Base-by-base conservation (phyloP, 2,797 vertebrate genomes). In the Eulemur coronatus region DNA sequence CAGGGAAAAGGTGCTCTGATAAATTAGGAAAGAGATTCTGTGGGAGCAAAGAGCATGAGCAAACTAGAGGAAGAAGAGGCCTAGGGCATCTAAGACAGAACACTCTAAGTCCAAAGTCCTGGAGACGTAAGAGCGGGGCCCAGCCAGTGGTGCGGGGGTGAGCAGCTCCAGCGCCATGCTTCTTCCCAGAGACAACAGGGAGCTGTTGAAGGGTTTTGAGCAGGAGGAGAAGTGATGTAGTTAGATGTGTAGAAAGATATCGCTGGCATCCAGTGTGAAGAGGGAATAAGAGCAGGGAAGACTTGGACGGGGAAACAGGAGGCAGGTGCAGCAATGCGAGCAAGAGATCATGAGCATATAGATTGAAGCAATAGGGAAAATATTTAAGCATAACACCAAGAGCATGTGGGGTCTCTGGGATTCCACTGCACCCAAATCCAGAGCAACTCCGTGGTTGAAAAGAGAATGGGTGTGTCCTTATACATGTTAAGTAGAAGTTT, bases 131-230 rank as follows among this genome's bases (percentile, higher is more conserved):
- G 61, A 26, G 2, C 18, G 41, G 43, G 15, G 33, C 20, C 9
- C 18, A 61, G 33, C 20, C 65, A 35, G 22, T 0, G 52, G 18
- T 30, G 1, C 0, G 0, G 7, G 20, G 18, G 15, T 0, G 6
- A 22, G 50, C 4, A 5, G 15, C 48, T 43, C 20, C 4, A 65
- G 55, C 0, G 1, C 46, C 20, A 15, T 1, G 50, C 59, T 80
- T 59, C 73, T 50, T 59, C 59, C 48, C 9, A 81, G 70, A 59
- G 61, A 35, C 4, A 2, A 4, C 1, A 38, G 22, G 70, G 15
- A 48, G 5, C 43, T 5, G 1, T 7, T 6, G 28, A 28, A 57
- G 63, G 59, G 30, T 38, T 43, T 57, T 11, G 52, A 84, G 41
- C n/a, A 43, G 30, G 33, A 86, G 48, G 7, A 35, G 30, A 15